phyloP scores from a whole-genome alignment of 2,888 invertebrate genomes.

The Ectemnius cavifrons region DNA sequence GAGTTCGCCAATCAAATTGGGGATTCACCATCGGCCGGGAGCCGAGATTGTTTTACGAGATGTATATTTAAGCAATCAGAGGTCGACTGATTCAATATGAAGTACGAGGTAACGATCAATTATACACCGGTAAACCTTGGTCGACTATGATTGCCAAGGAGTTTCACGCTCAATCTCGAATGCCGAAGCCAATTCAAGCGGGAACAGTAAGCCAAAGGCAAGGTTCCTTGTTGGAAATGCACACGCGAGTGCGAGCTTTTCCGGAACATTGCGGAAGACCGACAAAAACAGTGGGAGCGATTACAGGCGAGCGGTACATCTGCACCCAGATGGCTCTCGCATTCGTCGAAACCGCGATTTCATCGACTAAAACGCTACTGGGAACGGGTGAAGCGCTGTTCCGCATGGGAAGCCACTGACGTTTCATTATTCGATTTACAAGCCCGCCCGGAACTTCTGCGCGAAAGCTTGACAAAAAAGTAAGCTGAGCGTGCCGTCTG shows the following conservation, averaged over 20 bases:
- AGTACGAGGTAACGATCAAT: background rate
- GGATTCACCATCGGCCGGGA: too few relatives aligned
- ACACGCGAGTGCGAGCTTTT: background rate
- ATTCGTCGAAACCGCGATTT: constrained; percentile 46
- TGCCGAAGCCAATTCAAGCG: background rate
- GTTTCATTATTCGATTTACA: constrained; percentile 66
- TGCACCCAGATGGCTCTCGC: constrained; percentile 11
- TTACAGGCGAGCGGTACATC: background rate
- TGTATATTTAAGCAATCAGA: constrained; percentile 1
- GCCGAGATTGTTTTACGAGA: background rate
- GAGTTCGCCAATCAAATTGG: background rate
- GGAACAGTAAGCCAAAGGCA: background rate
- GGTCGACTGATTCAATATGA: background rate
- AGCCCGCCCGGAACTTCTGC: constrained; percentile 60
- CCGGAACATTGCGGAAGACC: too few relatives aligned
- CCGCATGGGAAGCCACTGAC: constrained; percentile 58
- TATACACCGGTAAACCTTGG: background rate
- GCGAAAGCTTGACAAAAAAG: constrained; percentile 59
- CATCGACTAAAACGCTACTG: constrained; percentile 49
- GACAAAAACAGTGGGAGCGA: background rate
- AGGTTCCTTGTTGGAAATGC: background rate
- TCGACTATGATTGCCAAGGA: background rate
- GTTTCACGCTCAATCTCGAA: background rate
- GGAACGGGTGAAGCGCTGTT: constrained; percentile 50
- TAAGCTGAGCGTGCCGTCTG: constrained; percentile 44